Conservation (phyloP, 2,113 vertebrate genomes). For the Pagrus major region DNA sequence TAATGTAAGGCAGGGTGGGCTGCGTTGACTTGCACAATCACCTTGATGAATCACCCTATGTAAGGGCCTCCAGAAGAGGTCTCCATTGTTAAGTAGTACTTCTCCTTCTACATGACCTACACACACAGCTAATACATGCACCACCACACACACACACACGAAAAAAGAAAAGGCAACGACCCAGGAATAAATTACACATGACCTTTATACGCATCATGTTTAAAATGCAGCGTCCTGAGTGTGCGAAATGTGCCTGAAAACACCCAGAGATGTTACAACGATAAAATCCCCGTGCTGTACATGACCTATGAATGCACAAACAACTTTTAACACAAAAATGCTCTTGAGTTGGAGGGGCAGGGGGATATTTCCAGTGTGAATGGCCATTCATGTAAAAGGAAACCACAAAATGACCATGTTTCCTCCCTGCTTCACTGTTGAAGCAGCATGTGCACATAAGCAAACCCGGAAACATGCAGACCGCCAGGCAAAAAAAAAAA, state of each 20-base stretch:
- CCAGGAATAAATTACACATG: conserved; percentile 62
- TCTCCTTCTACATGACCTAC: conserved; percentile 63
- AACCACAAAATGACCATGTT: conserved; percentile 75
- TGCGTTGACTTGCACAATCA: conserved; percentile 70
- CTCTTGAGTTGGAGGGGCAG: conserved; percentile 54
- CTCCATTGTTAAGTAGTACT: conserved; percentile 62
- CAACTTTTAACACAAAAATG: conserved; percentile 68
- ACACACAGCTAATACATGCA: conserved; percentile 48
- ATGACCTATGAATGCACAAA: conserved; percentile 62
- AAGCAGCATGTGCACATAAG: conserved; percentile 52
- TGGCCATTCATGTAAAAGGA: conserved; percentile 78
- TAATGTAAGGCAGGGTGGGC: conserved; percentile 56
- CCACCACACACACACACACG: not conserved
- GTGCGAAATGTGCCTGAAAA: conserved; percentile 1
- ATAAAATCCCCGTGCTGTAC: conserved; percentile 38
- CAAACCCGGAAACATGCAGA: conserved; percentile 53
- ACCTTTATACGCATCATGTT: conserved; percentile 42
- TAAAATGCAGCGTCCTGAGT: conserved; percentile 40
- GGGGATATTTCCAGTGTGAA: conserved; percentile 66
- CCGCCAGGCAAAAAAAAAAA: conserved; percentile 41
- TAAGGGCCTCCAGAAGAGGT: conserved; percentile 47
- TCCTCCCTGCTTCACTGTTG: conserved; percentile 59
- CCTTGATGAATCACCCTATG: conserved; percentile 78
- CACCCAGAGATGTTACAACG: conserved; percentile 32
- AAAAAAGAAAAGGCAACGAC: conserved; percentile 31